These are phyloP conservation scores for Scaptomyza hsui DNA, from an alignment of 1,140 invertebrate species.

Conservation along the genomic window DNA sequence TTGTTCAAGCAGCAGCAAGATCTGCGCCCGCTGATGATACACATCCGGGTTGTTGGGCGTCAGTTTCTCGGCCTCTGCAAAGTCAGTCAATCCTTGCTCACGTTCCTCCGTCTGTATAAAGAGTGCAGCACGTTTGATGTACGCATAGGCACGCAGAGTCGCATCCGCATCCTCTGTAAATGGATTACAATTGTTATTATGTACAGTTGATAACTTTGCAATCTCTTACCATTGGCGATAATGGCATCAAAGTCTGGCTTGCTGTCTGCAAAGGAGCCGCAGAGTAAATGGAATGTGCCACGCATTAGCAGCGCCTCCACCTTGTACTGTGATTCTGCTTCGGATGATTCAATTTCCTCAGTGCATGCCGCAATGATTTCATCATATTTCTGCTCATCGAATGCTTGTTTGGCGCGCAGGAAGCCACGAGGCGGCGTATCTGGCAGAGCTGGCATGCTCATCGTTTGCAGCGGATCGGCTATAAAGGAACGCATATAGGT, in stretches of 20 bases:
- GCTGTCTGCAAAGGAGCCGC: conserved; percentile 89
- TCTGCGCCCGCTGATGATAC: conserved; percentile 91
- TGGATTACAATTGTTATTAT: not conserved
- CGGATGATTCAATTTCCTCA: conserved; percentile 90
- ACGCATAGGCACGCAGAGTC: conserved; percentile 91
- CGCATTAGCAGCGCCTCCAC: conserved; percentile 90
- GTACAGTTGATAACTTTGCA: too few relatives aligned
- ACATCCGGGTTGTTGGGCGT: conserved; percentile 93
- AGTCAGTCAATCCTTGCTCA: conserved; percentile 90
- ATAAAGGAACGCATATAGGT: conserved; percentile 94
- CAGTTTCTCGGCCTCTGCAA: conserved; percentile 89
- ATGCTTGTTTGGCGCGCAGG: conserved; percentile 87
- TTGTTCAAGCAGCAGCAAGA: conserved; percentile 92
- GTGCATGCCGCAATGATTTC: conserved; percentile 91
- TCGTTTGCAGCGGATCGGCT: conserved; percentile 88
- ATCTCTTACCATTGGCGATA: conserved; percentile 85
- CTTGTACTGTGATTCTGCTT: conserved; percentile 85
- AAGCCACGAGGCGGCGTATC: conserved; percentile 85
- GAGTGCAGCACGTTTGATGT: conserved; percentile 95
- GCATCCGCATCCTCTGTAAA: conserved; percentile 84
- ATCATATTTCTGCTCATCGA: conserved; percentile 90
- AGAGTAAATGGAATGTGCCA: conserved; percentile 92
- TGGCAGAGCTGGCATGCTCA: conserved; percentile 20
- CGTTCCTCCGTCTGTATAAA: conserved; percentile 91
- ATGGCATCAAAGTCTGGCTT: conserved; percentile 89